Conservation (phyloP, 2,888 invertebrate species). For the Odontomyia ornata region DNA sequence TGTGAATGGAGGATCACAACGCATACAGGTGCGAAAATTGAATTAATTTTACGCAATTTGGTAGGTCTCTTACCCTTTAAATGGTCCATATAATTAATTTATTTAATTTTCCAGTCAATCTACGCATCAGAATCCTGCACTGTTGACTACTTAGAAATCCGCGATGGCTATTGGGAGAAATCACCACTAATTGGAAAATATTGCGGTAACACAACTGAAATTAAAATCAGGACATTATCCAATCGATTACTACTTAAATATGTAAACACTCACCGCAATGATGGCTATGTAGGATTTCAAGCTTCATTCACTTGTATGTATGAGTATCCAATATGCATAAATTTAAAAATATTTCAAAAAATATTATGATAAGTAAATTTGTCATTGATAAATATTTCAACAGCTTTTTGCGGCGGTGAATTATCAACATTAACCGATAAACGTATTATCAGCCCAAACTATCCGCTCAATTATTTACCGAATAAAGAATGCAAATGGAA, state of each 20-base stretch:
- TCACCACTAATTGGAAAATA: conserved; percentile 88
- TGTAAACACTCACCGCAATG: conserved; percentile 76
- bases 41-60: conserved; percentile 87
- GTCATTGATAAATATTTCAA: neutral
- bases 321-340: neutral
- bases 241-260: conserved; percentile 92
- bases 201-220: conserved; percentile 79
- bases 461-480: conserved; percentile 95
- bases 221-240: conserved; percentile 85
- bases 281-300: conserved; percentile 83
- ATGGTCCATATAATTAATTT: neutral
- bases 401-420: conserved; percentile 97
- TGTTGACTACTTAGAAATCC: conserved; percentile 89
- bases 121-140: conserved; percentile 88
- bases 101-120: conserved; percentile 74
- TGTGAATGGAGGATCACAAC: conserved; percentile 99
- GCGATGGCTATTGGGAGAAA: conserved; percentile 95
- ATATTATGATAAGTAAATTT: neutral
- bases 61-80: conserved; percentile 53
- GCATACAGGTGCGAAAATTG: conserved; percentile 95
- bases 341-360: neutral
- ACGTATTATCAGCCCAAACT: conserved; percentile 95
- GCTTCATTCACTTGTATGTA: conserved; percentile 88
- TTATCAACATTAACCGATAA: conserved; percentile 74
- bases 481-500: conserved; percentile 97